A percentile compares a stretch with the other conserved stretches of the same genome.
These are phyloP conservation scores for Okamejei kenojei DNA, from an alignment of 2,797 vertebrate species.

Conservation along the genomic window DNA sequence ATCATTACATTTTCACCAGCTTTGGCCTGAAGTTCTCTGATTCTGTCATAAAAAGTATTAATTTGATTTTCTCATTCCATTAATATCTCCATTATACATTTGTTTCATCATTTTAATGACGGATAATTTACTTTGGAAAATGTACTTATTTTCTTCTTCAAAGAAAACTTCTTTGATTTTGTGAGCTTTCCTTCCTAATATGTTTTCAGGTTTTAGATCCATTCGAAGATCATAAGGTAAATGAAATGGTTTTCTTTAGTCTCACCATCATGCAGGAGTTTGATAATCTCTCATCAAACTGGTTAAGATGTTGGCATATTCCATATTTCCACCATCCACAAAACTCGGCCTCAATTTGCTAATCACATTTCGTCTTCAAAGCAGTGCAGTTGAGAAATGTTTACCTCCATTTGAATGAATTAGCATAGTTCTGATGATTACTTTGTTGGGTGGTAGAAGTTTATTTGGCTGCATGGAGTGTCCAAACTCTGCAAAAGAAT, in stretches of 20 bases:
- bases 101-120: background rate
- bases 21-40: background rate
- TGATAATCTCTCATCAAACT: background rate
- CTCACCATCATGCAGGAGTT: background rate
- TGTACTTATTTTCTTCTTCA: background rate
- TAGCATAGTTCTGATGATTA: background rate
- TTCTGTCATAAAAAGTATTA: background rate
- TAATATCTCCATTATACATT: background rate
- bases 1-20: background rate
- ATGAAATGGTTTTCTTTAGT: slow-evolving; percentile 2
- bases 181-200: background rate
- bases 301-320: background rate
- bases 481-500: background rate
- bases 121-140: background rate
- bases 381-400: background rate
- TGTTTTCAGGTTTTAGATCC: background rate
- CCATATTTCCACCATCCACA: background rate
- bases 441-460: background rate
- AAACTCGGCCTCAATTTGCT: background rate
- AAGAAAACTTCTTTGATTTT: slow-evolving; percentile 1
- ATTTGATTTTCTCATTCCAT: background rate
- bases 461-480: background rate
- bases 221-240: background rate
- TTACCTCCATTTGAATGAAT: background rate
- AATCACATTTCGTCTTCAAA: background rate